These are phyloP conservation scores for Ennomos erosarius DNA, from an alignment of 2,888 invertebrate genomes.

Conservation along the genomic window DNA sequence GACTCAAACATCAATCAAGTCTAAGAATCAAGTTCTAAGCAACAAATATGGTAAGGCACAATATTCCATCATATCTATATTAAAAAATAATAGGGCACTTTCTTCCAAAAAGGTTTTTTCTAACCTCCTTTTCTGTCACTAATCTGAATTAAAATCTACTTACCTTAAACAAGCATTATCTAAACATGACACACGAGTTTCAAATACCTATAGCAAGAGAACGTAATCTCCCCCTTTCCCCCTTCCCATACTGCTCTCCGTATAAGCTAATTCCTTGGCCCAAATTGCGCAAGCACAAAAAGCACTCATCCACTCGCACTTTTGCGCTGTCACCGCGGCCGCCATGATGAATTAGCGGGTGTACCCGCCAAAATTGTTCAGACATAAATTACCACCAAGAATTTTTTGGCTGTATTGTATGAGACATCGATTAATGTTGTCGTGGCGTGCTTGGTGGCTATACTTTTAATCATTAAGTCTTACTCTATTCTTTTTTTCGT, in stretches of 20 bases:
- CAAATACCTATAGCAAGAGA: conserved; percentile 3
- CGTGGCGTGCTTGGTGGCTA: conserved; percentile 12
- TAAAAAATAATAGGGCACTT: too few relatives aligned
- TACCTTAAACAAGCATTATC: background rate
- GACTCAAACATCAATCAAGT: too few relatives aligned
- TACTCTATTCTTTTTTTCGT: too few relatives aligned
- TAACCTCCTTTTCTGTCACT: too few relatives aligned
- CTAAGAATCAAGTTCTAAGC: too few relatives aligned
- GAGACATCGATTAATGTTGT: conserved; percentile 53
- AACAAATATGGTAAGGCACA: too few relatives aligned
- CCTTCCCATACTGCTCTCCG: conserved; percentile 20
- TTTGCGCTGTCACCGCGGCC: conserved; percentile 38
- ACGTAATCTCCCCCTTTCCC: conserved; percentile 25
- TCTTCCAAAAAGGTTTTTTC: too few relatives aligned
- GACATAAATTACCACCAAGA: conserved; percentile 50
- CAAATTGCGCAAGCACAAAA: conserved; percentile 39
- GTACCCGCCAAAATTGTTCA: conserved; percentile 50
- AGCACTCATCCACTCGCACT: conserved; percentile 39
- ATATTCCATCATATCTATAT: too few relatives aligned
- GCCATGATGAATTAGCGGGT: conserved; percentile 46
- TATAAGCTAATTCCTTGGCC: conserved; percentile 35
- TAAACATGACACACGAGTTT: conserved; percentile 15
- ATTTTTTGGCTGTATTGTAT: conserved; percentile 48
- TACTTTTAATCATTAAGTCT: too few relatives aligned
- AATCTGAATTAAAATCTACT: too few relatives aligned